Evolutionary conservation across 2,797 vertebrate genomes (phyloP).

Genomic region (Alca torda): DNA sequence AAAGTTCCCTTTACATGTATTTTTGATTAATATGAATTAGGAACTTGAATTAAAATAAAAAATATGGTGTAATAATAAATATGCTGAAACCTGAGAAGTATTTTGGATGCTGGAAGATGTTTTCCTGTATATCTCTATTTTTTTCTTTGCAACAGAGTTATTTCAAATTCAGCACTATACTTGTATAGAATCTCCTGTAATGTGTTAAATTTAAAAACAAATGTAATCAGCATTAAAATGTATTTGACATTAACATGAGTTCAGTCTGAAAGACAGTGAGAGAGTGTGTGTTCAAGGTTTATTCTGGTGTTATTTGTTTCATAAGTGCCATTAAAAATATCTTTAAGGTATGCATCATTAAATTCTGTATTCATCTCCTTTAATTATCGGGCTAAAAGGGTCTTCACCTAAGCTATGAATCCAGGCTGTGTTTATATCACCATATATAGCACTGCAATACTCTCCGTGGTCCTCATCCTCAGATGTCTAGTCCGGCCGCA

Average conservation of each 20-base stretch:
- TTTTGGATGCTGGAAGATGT: not conserved
- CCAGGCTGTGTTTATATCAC: not conserved
- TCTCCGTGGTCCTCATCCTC: not conserved
- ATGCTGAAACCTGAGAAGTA: not conserved
- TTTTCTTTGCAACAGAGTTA: not conserved
- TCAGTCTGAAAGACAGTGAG: not conserved
- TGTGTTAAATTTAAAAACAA: not conserved
- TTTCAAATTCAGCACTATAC: not conserved
- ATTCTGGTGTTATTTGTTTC: not conserved
- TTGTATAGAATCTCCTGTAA: not conserved
- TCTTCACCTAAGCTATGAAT: not conserved
- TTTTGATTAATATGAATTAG: not conserved
- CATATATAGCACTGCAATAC: not conserved
- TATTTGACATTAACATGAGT: not conserved
- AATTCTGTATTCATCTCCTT: not conserved
- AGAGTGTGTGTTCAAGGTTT: not conserved
- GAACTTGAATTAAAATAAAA: not conserved
- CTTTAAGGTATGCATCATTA: not conserved
- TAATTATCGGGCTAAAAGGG: not conserved
- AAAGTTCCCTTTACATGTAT: not conserved
- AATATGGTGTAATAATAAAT: not conserved
- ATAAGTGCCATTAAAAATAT: not conserved
- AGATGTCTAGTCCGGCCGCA: not conserved
- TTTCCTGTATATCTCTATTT: not conserved
- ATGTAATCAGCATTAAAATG: not conserved